Evolutionary conservation across 2,888 invertebrate species (phyloP).

Genomic region (Hypomecis atomaria): DNA sequence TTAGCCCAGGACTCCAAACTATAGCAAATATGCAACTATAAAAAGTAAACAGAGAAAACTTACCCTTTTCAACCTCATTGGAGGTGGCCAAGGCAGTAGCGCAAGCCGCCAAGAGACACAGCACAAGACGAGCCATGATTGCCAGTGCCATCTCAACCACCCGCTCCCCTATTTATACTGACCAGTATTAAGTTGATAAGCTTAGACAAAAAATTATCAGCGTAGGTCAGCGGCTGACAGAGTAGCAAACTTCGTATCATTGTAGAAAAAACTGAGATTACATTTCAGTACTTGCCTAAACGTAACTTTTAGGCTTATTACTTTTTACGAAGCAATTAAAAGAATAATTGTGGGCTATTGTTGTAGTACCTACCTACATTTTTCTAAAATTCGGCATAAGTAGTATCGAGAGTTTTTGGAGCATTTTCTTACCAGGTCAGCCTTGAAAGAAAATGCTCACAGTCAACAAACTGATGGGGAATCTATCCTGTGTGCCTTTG

Average conservation of each 20-base stretch:
- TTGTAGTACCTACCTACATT: too few relatives aligned
- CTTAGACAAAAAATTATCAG: constrained; percentile 6
- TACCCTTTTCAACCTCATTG: constrained; percentile 37
- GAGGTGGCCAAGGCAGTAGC: constrained; percentile 56
- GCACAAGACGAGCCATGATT: constrained; percentile 54
- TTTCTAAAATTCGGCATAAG: too few relatives aligned
- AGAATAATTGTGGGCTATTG: too few relatives aligned
- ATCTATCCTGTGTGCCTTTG: too few relatives aligned
- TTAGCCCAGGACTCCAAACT: too few relatives aligned
- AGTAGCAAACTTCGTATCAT: constrained; percentile 3
- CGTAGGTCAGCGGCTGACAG: background rate
- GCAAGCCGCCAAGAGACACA: constrained; percentile 49
- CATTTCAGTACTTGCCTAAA: background rate
- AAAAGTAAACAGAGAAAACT: constrained; percentile 11
- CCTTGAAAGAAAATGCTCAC: too few relatives aligned
- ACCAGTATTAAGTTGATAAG: constrained; percentile 8
- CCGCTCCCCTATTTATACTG: constrained; percentile 28
- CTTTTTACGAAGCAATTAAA: constrained; percentile 44
- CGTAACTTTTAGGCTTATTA: background rate
- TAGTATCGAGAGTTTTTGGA: too few relatives aligned
- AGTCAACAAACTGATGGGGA: too few relatives aligned
- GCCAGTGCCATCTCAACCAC: constrained; percentile 35
- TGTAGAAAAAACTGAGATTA: background rate
- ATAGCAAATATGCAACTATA: too few relatives aligned
- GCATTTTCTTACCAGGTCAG: too few relatives aligned